A percentile compares a stretch with the other conserved stretches of the same genome.
These are phyloP conservation scores for Petrophora chlorosata DNA, from an alignment of 2,888 invertebrate species.

Conservation along the genomic window DNA sequence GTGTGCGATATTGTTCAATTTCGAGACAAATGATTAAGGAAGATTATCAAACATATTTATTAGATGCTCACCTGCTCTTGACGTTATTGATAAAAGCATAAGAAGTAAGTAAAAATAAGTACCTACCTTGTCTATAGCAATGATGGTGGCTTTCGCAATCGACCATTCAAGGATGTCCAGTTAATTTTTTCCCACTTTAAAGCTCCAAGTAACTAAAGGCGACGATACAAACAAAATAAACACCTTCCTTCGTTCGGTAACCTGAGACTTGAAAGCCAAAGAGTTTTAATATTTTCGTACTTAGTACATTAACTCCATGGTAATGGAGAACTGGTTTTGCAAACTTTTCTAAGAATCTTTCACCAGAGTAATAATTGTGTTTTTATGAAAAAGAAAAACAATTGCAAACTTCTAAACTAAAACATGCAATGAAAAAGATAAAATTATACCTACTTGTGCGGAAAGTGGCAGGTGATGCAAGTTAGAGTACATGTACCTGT, in stretches of 20 bases:
- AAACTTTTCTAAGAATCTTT: too few species aligned
- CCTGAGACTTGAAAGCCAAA: neutral
- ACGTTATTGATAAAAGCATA: neutral
- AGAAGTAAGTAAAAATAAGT: neutral
- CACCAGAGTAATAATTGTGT: too few species aligned
- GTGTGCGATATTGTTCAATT: conserved; percentile 6
- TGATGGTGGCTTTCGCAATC: conserved; percentile 39
- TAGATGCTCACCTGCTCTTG: neutral
- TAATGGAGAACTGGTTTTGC: neutral
- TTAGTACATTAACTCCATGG: too few species aligned
- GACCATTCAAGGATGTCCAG: conserved; percentile 40
- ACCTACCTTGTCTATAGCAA: conserved; percentile 2
- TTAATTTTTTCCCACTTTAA: conserved; percentile 27
- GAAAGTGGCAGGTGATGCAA: too few species aligned
- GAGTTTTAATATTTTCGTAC: too few species aligned
- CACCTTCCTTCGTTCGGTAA: conserved; percentile 2
- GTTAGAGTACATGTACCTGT: too few species aligned
- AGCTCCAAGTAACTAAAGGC: neutral
- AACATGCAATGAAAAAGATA: too few species aligned
- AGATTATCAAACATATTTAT: conserved; percentile 1
- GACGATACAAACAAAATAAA: conserved; percentile 4
- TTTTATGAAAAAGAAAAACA: too few species aligned
- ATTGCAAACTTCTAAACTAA: too few species aligned
- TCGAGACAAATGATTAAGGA: conserved; percentile 5
- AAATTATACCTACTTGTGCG: too few species aligned